Base-by-base conservation (phyloP, 1,140 invertebrate genomes). In the Sarcophaga peregrina region DNA sequence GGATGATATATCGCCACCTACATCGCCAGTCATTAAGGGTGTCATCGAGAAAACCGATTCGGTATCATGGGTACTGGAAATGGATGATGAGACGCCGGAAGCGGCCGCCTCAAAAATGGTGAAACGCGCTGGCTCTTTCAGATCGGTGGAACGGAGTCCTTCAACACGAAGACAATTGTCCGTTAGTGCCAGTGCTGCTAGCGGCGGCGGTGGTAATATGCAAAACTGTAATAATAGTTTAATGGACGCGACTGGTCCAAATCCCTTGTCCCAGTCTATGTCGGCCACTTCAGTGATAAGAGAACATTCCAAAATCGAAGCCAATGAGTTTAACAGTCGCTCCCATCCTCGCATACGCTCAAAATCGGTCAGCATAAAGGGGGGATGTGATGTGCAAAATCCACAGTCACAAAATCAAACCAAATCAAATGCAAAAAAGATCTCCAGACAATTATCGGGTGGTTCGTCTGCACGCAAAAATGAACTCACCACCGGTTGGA, bases 21-120 rank as follows among this genome's bases (percentile, higher is more conserved):
- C 92, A 78, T 93, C 94, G 0, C 92, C 92, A 0, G 92, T 95
- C 86, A 93, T 96, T 25, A 96, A 96, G 87, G 95, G 94, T 15
- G 93, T 97, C 68, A 95, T 96, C 5, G 94, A 96, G 86, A 96
- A 96, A 86, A 94, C 93, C 68, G 95, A 96, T 86, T 96, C 95
- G 0, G 95, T 96, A 13, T 96, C 95, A 82, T 97, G 95, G 93
- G 95, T 96, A 5, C 90, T 96, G 11, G 95, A 96, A 86, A 94
- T 96, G 84, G 94, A 94, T 76, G 90, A 90, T 20, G 95, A 96
- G 85, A 92, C 93, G 8, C 93, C 94, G 0, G 94, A 95, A 84
- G 93, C 93, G 82, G 91, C 93, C 13, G 93, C 93, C 7, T 91
- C 92, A 0, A 92, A 93, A 85, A 91, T 94, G 84, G 92, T 93